Evolutionary conservation across 2,797 vertebrate species (phyloP), one percentile per base, ranked within the genome.

Genomic region (Gastrophryne carolinensis): DNA sequence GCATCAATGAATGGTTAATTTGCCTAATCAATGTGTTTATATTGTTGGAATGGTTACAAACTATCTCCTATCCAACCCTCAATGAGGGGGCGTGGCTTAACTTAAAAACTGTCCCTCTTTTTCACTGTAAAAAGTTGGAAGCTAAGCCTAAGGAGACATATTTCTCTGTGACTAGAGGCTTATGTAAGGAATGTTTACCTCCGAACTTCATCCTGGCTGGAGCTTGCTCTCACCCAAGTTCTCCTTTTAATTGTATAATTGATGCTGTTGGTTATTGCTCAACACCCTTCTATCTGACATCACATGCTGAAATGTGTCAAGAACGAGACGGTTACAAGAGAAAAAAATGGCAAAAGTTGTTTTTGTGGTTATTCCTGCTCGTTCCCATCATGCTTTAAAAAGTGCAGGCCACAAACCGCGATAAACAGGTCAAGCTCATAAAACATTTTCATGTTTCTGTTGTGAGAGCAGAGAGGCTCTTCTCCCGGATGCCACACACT

Each of bases 371-470:
- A 62, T 41, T 53, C 47, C 65, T 68, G 19, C 41, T 58, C 66
- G 7, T 29, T 50, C 15, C 9, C 41, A 9, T 41, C 29, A 12
- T 69, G 50, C 52, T 50, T 39, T 52, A 53, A 75, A 74, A 63
- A 63, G 24, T 21, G 44, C 29, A 12, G 50, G 15, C 34, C 66
- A 68, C 65, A 76, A 76, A 76, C 73, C 73, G 56, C 65, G 44
- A 24, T 32, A 49, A 17, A 75, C 30, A 60, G 66, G 73, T 70
- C 73, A 70, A 68, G 65, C 56, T 76, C 57, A 76, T 69, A 76
- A 75, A 76, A 69, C 57, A 76, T 50, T 37, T 30, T 65, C 27
- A 24, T 53, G 73, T 61, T 75, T 24, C 56, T 75, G 73, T 75
- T 75, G 47, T 61, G 64, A 75, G 62, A 75, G 61, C 30, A 66